Conservation (phyloP, 2,888 invertebrate genomes). For the Macrosiphum euphorbiae region DNA sequence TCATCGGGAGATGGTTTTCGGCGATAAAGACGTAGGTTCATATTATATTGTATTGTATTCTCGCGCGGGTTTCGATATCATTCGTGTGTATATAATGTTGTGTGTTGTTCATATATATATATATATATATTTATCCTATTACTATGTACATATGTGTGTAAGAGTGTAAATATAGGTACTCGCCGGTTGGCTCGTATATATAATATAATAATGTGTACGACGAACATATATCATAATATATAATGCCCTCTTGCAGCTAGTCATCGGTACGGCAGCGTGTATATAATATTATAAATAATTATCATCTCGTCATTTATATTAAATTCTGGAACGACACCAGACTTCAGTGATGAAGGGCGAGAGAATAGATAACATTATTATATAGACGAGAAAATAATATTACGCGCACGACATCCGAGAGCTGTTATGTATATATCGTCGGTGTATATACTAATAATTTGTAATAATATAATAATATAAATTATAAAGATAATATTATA, state of each 20-base stretch:
- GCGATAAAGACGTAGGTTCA: slow-evolving; percentile 49
- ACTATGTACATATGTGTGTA: background rate
- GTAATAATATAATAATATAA: too few relatives aligned
- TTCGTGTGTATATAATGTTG: slow-evolving; percentile 9
- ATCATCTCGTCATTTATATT: background rate
- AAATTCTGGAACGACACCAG: background rate
- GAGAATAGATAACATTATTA: background rate
- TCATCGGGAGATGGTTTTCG: slow-evolving; percentile 57
- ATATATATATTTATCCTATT: background rate
- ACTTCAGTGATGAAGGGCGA: background rate
- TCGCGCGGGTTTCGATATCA: slow-evolving; percentile 56
- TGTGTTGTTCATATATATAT: background rate
- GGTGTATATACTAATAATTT: background rate
- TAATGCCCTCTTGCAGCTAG: background rate
- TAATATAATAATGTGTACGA: background rate
- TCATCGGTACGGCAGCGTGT: background rate
- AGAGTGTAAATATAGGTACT: background rate
- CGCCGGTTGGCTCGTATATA: background rate
- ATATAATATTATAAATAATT: slow-evolving; percentile 2
- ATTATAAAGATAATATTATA: background rate
- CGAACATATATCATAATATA: background rate
- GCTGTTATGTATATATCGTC: background rate
- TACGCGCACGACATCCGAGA: background rate
- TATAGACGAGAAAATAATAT: background rate
- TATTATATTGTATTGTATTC: background rate